A percentile compares a stretch with the other conserved stretches of the same genome.
Evolutionary conservation across 2,888 invertebrate genomes (phyloP).

Genomic region (Sminthurinus aureus): DNA sequence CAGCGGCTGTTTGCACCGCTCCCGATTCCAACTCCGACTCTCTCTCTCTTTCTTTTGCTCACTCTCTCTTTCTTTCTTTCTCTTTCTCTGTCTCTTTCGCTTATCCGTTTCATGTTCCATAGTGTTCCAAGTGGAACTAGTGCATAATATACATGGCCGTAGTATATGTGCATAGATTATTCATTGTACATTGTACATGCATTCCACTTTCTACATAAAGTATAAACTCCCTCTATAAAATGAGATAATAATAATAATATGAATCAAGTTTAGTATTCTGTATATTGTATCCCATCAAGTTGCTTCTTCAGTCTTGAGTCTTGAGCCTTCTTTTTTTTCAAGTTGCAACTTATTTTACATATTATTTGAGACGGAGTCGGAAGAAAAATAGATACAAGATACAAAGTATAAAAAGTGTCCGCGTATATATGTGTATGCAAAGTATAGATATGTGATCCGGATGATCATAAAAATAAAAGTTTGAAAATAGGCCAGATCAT

Average conservation of each 20-base stretch:
- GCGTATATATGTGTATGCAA: background rate
- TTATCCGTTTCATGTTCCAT: background rate
- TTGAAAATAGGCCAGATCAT: slow-evolving; percentile 34
- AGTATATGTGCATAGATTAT: background rate
- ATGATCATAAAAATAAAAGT: slow-evolving; percentile 30
- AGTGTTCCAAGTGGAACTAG: background rate
- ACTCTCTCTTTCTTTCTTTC: background rate
- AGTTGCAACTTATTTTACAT: too few relatives aligned
- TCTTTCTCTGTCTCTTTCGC: too few relatives aligned
- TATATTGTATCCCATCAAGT: background rate
- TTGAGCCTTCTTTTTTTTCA: background rate
- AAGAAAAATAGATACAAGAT: slow-evolving; percentile 1
- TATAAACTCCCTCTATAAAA: background rate
- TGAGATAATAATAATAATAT: background rate
- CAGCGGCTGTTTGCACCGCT: slow-evolving; percentile 8
- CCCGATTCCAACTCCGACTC: slow-evolving; percentile 12
- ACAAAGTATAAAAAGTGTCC: background rate
- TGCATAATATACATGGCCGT: background rate
- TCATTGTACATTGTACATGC: background rate
- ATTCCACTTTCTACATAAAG: background rate
- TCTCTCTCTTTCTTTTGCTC: background rate
- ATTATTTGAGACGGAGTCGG: background rate
- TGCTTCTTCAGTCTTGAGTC: too few relatives aligned
- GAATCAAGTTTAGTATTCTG: background rate
- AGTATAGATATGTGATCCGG: slow-evolving; percentile 7